These are phyloP conservation scores for Limnodromus scolopaceus DNA, from an alignment of 2,797 vertebrate genomes.

Conservation along the genomic window DNA sequence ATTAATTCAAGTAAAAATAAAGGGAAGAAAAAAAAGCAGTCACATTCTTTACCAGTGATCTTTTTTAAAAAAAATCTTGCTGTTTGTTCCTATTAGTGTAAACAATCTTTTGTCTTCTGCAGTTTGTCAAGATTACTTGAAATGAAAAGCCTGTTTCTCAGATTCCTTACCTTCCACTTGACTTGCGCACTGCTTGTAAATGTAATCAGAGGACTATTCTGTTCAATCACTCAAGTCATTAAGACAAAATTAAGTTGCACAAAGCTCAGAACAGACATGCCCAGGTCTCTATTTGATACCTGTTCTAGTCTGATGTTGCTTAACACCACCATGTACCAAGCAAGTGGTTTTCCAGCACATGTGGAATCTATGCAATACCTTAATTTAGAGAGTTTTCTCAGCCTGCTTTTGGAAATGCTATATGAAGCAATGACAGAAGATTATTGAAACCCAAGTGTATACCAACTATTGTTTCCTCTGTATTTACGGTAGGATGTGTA, in stretches of 20 bases:
- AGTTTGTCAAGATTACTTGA: neutral
- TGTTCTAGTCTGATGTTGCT: neutral
- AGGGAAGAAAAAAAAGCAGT: neutral
- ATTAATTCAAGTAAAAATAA: neutral
- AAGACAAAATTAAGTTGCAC: neutral
- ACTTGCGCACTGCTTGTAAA: neutral
- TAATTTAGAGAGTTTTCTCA: neutral
- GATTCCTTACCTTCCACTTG: neutral
- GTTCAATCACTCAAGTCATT: neutral
- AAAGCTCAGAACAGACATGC: neutral
- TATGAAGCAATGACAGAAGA: neutral
- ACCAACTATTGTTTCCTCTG: neutral
- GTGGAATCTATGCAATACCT: neutral
- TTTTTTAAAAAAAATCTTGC: neutral
- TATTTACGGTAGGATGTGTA: neutral
- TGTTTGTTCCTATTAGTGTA: neutral
- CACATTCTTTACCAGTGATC: neutral
- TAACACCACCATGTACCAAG: neutral
- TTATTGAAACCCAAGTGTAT: neutral
- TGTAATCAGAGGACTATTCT: neutral
- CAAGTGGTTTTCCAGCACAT: neutral
- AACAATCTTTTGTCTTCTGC: neutral
- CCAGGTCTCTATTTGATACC: neutral
- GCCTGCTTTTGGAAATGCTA: neutral
- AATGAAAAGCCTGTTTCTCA: neutral